A percentile compares a stretch with the other conserved stretches of the same genome.
Evolutionary conservation across 2,113 vertebrate species (phyloP).

Genomic region (Phoxinus phoxinus): DNA sequence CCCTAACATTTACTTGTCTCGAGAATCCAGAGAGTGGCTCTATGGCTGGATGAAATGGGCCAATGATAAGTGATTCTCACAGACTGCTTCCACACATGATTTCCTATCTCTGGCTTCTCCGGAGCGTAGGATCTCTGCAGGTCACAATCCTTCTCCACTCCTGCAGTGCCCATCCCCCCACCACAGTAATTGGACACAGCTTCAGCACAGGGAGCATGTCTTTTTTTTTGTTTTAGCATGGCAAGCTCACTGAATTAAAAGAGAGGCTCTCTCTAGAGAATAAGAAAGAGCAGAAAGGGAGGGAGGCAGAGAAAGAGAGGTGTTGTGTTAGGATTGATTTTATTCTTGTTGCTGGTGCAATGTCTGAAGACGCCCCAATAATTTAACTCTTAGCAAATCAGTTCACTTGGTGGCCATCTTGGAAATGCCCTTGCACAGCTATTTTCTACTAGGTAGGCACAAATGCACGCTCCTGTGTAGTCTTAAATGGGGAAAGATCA

Average conservation of each 20-base stretch:
- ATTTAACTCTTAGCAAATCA: neutral
- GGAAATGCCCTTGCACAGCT: constrained; percentile 3
- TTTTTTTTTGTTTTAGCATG: constrained; percentile 61
- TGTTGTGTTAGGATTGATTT: constrained; percentile 12
- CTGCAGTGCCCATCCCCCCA: constrained; percentile 28
- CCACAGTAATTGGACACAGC: constrained; percentile 64
- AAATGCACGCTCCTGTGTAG: neutral
- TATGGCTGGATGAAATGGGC: neutral
- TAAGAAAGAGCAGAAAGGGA: constrained; percentile 9
- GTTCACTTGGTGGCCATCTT: neutral
- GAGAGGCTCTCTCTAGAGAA: constrained; percentile 53
- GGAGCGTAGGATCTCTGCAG: constrained; percentile 35
- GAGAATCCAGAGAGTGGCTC: neutral
- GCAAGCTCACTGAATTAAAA: constrained; percentile 67
- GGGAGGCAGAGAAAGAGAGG: constrained; percentile 6
- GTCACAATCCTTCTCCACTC: constrained; percentile 33
- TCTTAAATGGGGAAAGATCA: neutral
- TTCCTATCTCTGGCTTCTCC: constrained; percentile 47
- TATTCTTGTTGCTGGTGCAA: neutral
- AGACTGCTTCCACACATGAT: constrained; percentile 8
- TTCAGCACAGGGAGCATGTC: constrained; percentile 59
- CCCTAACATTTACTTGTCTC: neutral
- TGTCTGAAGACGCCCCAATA: constrained; percentile 16
- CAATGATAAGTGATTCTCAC: constrained; percentile 18
- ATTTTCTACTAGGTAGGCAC: neutral